Conservation (phyloP, 2,888 invertebrate genomes). For the Phasia obesa region DNA sequence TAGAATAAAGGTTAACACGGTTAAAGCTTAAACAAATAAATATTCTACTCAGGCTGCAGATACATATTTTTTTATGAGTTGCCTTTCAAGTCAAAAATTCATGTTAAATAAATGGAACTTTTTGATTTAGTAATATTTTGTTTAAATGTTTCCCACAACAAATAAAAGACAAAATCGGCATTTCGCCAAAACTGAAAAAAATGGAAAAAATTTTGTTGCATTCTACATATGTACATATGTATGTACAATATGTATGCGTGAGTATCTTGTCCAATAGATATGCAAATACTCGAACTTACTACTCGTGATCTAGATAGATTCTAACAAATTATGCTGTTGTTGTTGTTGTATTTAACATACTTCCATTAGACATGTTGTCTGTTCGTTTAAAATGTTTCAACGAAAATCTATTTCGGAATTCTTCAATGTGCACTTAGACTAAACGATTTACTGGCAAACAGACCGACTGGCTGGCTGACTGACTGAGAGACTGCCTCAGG, state of each 20-base stretch:
- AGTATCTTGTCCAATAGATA: conserved; percentile 32
- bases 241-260: conserved; percentile 20
- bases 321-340: conserved; percentile 60
- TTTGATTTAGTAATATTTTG: conserved; percentile 12
- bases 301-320: conserved; percentile 56
- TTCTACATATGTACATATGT: background rate
- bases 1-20: no score
- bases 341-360: conserved; percentile 62
- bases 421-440: conserved; percentile 22
- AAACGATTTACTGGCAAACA: conserved; percentile 15
- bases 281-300: conserved; percentile 29
- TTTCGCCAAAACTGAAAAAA: conserved; percentile 36
- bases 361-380: conserved; percentile 69
- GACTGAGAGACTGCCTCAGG: background rate
- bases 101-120: background rate
- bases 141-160: conserved; percentile 35
- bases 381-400: conserved; percentile 40
- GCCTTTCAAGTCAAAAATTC: conserved; percentile 2
- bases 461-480: background rate
- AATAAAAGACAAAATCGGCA: conserved; percentile 21
- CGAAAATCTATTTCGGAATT: conserved; percentile 46
- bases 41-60: conserved; percentile 5
- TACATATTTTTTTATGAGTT: background rate
- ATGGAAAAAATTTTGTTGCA: background rate
- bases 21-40: background rate